phyloP scores from a whole-genome alignment of 2,797 vertebrate species.

The Aselliscus stoliczkanus region DNA sequence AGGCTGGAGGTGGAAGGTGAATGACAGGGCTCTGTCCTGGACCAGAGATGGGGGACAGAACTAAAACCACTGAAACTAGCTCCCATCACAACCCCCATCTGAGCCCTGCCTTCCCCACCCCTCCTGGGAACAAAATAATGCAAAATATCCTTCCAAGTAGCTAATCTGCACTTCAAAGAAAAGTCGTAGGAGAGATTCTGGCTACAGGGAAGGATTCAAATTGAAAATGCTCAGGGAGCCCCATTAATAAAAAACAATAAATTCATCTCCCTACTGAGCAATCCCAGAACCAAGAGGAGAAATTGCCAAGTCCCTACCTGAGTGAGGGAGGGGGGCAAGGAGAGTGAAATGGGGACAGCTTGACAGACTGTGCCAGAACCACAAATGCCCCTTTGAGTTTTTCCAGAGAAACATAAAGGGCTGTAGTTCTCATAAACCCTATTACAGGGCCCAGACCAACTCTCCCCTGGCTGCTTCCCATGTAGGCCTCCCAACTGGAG shows the following conservation, averaged over 20 bases:
- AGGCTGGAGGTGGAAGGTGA: not conserved
- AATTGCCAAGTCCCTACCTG: constrained; percentile 19
- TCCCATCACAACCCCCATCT: not conserved
- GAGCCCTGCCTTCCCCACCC: not conserved
- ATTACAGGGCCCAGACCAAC: not conserved
- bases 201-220: constrained; percentile 55
- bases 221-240: constrained; percentile 63
- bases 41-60: not conserved
- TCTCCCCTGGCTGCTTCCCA: not conserved
- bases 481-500: not conserved
- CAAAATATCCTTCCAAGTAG: constrained; percentile 34
- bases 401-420: not conserved
- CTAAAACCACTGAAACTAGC: not conserved
- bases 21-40: not conserved
- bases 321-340: not conserved
- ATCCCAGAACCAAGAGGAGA: constrained; percentile 40
- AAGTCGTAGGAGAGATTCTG: not conserved
- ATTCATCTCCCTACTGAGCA: constrained; percentile 36
- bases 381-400: not conserved
- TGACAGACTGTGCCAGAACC: not conserved
- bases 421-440: not conserved
- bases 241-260: constrained; percentile 67
- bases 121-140: constrained; percentile 55
- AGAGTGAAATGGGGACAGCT: not conserved
- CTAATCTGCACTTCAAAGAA: constrained; percentile 70